Base-by-base conservation (phyloP, 2,888 invertebrate species). In the Maniola hyperantus region DNA sequence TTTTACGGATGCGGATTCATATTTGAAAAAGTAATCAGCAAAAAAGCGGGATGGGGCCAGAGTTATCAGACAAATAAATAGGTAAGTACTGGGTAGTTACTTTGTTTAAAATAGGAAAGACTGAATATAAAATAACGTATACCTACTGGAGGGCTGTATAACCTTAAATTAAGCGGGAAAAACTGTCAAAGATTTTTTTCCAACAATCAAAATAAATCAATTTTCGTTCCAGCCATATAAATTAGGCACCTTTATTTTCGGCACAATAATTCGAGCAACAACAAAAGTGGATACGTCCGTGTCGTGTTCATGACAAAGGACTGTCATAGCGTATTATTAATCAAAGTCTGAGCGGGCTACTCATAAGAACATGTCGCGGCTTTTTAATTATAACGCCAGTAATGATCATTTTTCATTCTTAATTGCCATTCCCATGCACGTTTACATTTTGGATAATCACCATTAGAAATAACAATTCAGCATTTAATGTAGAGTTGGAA, bases 371-470 rank as follows among this genome's bases (percentile, higher is more conserved):
- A 81, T 83, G 84, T 82, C 80, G 83, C 80, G 81, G 83, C 82
- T 83, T 91, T 92, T 92, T 92, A 92, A 92, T 92, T 91, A 92
- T 85, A 83, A 80, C 80, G 82, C 72, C 73, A 74, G 83, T 84
- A 88, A 87, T 88, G 82, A 89, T 90, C 90, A 91, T 92, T 92
- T 90, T 91, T 92, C 92, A 92, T 88, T 82, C 87, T 81, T 89
- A 91, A 91, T 91, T 88, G 89, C 84, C 83, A 82, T 87, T 87
- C 85, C 81, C 83, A 82, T 84, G 75, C 76, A 75, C 76, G 78
- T 76, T 77, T 76, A 77, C 83, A 81, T 87, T 89, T 83, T 83
- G 83, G 81, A 85, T 88, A 89, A 91, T 91, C 87, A 90, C 81
- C 82, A 80, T 89, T 87, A 85, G 74, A 76, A 76, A 79, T 80